phyloP scores from a whole-genome alignment of 2,888 invertebrate genomes.

The Acrobasis suavella region DNA sequence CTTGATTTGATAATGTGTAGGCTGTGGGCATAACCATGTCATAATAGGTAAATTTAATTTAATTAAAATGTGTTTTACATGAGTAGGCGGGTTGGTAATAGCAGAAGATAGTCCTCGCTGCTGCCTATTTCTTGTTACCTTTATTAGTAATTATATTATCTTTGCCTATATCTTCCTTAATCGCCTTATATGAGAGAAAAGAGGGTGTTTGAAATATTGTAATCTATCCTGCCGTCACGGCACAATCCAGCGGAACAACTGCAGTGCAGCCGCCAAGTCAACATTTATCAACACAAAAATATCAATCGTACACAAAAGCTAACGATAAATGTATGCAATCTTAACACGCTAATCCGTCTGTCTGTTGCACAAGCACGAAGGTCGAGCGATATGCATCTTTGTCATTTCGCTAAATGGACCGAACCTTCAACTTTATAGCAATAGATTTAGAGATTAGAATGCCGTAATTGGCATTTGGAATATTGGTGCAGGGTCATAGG shows the following conservation, averaged over 20 bases:
- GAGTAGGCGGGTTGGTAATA: too few relatives aligned
- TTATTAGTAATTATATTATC: too few relatives aligned
- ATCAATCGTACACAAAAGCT: constrained; percentile 8
- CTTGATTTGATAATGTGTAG: not conserved
- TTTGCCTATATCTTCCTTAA: too few relatives aligned
- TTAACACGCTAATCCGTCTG: constrained; percentile 17
- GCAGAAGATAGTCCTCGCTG: too few relatives aligned
- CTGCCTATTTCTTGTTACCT: too few relatives aligned
- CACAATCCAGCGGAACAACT: not conserved
- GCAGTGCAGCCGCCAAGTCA: not conserved
- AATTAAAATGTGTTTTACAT: too few relatives aligned
- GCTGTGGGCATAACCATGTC: not conserved
- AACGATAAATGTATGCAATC: constrained; percentile 16
- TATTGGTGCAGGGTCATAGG: constrained; percentile 17
- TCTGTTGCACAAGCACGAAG: constrained; percentile 23
- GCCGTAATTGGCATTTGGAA: constrained; percentile 6
- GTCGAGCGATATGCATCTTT: constrained; percentile 18
- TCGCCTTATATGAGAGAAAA: too few relatives aligned
- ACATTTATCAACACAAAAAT: constrained; percentile 3
- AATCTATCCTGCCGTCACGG: too few relatives aligned
- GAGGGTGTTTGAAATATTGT: too few relatives aligned
- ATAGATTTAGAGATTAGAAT: constrained; percentile 15
- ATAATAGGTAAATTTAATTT: too few relatives aligned
- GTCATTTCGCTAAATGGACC: constrained; percentile 13
- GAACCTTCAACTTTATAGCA: constrained; percentile 15